Base-by-base conservation (phyloP, 1,140 invertebrate species). In the Lineus longissimus region DNA sequence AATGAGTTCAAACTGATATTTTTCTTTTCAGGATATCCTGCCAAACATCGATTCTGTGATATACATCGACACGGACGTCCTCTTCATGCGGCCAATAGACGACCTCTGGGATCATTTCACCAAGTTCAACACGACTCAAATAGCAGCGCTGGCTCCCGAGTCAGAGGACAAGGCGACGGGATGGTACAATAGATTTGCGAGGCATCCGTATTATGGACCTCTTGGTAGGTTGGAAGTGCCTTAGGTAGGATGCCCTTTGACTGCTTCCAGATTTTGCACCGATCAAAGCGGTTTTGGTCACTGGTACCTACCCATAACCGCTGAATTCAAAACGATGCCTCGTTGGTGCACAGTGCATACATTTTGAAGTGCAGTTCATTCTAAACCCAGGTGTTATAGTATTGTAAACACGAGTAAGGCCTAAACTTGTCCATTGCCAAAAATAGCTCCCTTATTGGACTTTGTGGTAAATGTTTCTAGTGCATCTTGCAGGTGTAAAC, bases 121-220 rank as follows among this genome's bases (percentile, higher is more conserved):
- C 31, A 82, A 86, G 60, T 95, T 98, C 85, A 95, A 96, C 82
- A 84, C 84, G 2, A 88, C 86, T 43, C 94, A 97, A 74, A 87
- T 97, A 72, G 92, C 92, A 54, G 94, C 90, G 0, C 80, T 97
- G 64, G 86, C 91, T 25, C 88, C 91, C 2, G 95, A 97, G 81
- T 90, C 94, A 81, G 94, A 97, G 79, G 92, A 95, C 79, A 86
- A 88, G 15, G 90, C 91, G 73, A 89, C 92, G 43, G 94, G 93
- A 1, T 98, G 95, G 95, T 98, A 98, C 78, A 95, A 95, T 71
- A 82, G 94, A 67, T 96, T 97, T 85, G 94, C 94, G 0, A 89
- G 90, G 68, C 94, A 97, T 85, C 95, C 95, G 0, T 98, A 90
- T 81, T 95, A 93, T 86, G 91, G 91, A 68, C 88, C 88, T 79